These are phyloP conservation scores for Anableps anableps DNA, from an alignment of 2,797 vertebrate genomes.

Conservation along the genomic window DNA sequence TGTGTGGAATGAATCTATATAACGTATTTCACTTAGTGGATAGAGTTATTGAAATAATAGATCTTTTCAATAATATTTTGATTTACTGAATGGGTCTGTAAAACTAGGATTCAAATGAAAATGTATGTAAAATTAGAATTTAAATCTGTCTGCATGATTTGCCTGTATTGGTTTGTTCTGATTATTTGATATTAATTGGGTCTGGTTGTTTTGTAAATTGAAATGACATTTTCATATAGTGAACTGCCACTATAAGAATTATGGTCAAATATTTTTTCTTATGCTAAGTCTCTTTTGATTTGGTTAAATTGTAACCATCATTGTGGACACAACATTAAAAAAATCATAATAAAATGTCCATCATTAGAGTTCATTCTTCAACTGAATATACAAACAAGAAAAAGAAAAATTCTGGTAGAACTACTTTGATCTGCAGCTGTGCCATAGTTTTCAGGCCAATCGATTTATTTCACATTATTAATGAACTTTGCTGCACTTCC, in stretches of 20 bases:
- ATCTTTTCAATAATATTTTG: background rate
- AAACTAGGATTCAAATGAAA: background rate
- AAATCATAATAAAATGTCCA: background rate
- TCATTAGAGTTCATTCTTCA: too few relatives aligned
- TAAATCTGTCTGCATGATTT: too few relatives aligned
- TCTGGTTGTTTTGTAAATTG: background rate
- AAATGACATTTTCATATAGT: background rate
- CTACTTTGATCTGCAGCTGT: constrained; percentile 56
- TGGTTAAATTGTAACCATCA: background rate
- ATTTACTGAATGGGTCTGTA: background rate
- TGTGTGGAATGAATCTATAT: too few relatives aligned
- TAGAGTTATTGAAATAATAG: too few relatives aligned
- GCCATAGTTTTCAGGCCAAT: constrained; percentile 87
- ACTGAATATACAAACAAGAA: background rate
- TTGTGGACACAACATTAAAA: background rate
- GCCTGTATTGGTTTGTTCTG: background rate
- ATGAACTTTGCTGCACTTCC: constrained; percentile 96
- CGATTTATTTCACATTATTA: constrained; percentile 99
- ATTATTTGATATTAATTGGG: background rate
- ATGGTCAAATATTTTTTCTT: background rate
- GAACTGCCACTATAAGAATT: background rate
- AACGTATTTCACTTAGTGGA: too few relatives aligned
- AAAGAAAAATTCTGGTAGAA: background rate
- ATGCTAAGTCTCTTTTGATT: background rate
- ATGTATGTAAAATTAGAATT: background rate